These are phyloP conservation scores for Cerceris rybyensis DNA, from an alignment of 2,888 invertebrate species.

Conservation along the genomic window DNA sequence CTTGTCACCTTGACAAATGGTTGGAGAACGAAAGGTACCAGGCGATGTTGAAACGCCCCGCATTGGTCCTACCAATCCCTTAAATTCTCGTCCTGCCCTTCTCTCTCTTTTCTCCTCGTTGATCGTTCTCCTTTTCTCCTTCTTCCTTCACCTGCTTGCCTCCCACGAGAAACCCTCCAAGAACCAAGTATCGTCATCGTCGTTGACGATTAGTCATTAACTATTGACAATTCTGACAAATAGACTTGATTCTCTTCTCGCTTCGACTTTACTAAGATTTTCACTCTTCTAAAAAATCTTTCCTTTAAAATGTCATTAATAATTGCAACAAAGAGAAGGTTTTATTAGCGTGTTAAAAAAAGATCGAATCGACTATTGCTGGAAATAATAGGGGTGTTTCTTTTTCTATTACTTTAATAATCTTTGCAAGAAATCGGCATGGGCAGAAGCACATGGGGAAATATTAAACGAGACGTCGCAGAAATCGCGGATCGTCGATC, in stretches of 20 bases:
- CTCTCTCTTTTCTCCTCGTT: conserved; percentile 9
- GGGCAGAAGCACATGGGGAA: not conserved
- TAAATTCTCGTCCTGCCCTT: conserved; percentile 47
- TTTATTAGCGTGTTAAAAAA: too few species aligned
- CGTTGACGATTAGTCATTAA: conserved; percentile 75
- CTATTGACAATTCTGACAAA: conserved; percentile 73
- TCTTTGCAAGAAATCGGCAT: not conserved
- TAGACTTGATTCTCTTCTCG: conserved; percentile 38
- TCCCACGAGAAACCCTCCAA: conserved; percentile 51
- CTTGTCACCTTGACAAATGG: conserved; percentile 80
- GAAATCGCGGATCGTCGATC: conserved; percentile 1
- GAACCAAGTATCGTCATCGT: conserved; percentile 41
- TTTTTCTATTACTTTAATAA: too few species aligned
- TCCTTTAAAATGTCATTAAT: too few species aligned
- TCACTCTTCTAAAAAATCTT: not conserved
- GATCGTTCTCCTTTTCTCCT: conserved; percentile 11
- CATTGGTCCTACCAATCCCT: conserved; percentile 45
- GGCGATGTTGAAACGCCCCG: conserved; percentile 52
- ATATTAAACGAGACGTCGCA: not conserved
- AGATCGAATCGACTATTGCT: too few species aligned
- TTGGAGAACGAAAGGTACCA: conserved; percentile 71
- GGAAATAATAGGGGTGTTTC: too few species aligned
- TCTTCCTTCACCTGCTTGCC: conserved; percentile 64
- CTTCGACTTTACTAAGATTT: conserved; percentile 10
- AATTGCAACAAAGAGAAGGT: too few species aligned